A percentile compares a stretch with the other conserved stretches of the same genome.
Conservation (phyloP, 2,113 vertebrate genomes). For the Capricornis sumatraensis region DNA sequence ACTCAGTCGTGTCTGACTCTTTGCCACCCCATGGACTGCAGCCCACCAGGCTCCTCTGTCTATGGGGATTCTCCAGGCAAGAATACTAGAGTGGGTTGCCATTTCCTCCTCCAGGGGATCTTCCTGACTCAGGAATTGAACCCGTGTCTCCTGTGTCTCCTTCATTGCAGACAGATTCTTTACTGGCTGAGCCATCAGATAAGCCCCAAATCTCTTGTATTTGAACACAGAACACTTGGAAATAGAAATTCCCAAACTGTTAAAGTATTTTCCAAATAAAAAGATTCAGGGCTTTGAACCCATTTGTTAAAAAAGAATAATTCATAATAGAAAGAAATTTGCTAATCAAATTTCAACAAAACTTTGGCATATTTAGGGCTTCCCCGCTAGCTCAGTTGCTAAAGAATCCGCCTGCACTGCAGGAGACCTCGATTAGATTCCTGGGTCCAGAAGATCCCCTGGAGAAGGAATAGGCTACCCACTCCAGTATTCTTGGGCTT, state of each 20-base stretch:
- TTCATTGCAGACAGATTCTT: not conserved
- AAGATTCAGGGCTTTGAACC: not conserved
- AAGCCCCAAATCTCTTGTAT: not conserved
- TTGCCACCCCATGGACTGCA: not conserved
- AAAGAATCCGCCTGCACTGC: not conserved
- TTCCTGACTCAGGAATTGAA: not conserved
- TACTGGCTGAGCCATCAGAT: not conserved
- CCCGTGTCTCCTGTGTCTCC: not conserved
- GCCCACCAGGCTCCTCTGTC: not conserved
- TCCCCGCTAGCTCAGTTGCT: not conserved
- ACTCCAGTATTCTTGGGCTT: not conserved
- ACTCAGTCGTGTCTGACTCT: accelerated
- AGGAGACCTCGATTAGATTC: not conserved
- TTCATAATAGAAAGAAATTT: not conserved
- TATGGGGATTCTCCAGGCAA: not conserved
- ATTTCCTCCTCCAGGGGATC: not conserved
- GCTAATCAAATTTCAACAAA: not conserved
- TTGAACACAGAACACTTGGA: not conserved
- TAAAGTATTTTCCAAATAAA: not conserved
- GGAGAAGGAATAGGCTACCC: not conserved
- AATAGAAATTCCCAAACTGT: not conserved
- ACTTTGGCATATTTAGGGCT: not conserved
- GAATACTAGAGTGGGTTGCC: not conserved
- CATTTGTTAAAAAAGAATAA: not conserved
- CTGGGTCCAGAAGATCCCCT: not conserved